Evolutionary conservation across 2,888 invertebrate genomes (phyloP), one percentile per base, ranked within the genome.

Genomic region (Folsomia candida): DNA sequence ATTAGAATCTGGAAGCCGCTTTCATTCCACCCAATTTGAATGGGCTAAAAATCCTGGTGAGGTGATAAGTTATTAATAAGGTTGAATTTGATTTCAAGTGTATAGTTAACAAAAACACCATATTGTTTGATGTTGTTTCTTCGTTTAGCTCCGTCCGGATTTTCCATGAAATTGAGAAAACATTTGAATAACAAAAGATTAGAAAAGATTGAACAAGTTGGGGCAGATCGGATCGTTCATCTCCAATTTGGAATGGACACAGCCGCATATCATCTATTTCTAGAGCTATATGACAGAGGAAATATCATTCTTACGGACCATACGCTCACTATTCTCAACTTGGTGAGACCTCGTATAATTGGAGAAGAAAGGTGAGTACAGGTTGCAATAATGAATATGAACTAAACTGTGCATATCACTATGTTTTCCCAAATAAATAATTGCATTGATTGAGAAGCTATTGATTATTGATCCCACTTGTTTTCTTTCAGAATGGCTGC

Each of bases 91-190:
- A 63, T 61, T 68, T 6, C 18, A 9, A 61, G 2, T 14, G 24
- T n/a, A 61, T 29, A 51, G 1, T 24, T 57, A 18, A 18, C 18
- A 26, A 25, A 22, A 2, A 51, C 20, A 4, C 24, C n/a, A n/a
- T n/a, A n/a, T n/a, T n/a, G n/a, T n/a, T n/a, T n/a, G n/a, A n/a
- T n/a, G n/a, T 20, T 63, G 14, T 37, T 29, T 26, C 61, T 14
- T 37, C n/a, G 20, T 20, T 3, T 90, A 54, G 92, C 92, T 4
- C 97, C 94, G 0, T 96, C 95, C 0, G 94, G 96, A 1, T 98
- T 98, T 82, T 92, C 94, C 75, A 99, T 99, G 98, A 99, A 99
- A 92, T 86, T 99, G 82, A 86, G 99, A 66, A 99, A 99, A 84
- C 99, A 99, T 84, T 85, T 99, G 57, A 93, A 93, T 82, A 97